Evolutionary conservation across 2,797 vertebrate species (phyloP).

Genomic region (Vespertilio murinus): DNA sequence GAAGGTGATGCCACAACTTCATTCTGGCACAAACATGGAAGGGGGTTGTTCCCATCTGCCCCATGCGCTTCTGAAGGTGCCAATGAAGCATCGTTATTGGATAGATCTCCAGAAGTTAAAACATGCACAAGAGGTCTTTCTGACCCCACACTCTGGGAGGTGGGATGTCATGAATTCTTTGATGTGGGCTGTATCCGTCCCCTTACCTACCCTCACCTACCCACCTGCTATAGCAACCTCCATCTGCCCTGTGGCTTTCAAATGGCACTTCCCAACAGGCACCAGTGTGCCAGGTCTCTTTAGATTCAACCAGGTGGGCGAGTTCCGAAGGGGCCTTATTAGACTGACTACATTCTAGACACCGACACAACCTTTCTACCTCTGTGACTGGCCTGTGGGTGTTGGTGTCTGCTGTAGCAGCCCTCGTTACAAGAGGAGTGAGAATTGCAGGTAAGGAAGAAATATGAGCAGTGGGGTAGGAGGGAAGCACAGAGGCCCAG

Average conservation of each 20-base stretch:
- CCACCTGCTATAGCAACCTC: not conserved
- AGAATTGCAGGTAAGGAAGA: not conserved
- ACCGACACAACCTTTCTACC: not conserved
- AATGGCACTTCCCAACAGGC: not conserved
- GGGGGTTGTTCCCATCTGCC: slow-evolving; percentile 46
- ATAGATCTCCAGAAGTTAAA: not conserved
- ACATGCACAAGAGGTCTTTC: not conserved
- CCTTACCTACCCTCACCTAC: not conserved
- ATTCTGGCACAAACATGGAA: not conserved
- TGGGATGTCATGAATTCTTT: not conserved
- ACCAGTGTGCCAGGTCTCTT: not conserved
- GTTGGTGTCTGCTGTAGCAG: not conserved
- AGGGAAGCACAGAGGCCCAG: not conserved
- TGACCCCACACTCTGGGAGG: not conserved
- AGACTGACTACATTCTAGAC: not conserved
- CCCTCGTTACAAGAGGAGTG: not conserved
- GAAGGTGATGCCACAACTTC: not conserved
- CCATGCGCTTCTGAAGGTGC: not conserved
- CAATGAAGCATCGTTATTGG: not conserved
- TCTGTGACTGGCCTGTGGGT: not conserved
- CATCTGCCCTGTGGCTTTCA: not conserved
- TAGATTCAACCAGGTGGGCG: not conserved
- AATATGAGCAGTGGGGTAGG: not conserved
- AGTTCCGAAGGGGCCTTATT: not conserved
- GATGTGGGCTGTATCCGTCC: not conserved